phyloP scores from a whole-genome alignment of 2,113 vertebrate genomes.

The Hydropotes inermis region DNA sequence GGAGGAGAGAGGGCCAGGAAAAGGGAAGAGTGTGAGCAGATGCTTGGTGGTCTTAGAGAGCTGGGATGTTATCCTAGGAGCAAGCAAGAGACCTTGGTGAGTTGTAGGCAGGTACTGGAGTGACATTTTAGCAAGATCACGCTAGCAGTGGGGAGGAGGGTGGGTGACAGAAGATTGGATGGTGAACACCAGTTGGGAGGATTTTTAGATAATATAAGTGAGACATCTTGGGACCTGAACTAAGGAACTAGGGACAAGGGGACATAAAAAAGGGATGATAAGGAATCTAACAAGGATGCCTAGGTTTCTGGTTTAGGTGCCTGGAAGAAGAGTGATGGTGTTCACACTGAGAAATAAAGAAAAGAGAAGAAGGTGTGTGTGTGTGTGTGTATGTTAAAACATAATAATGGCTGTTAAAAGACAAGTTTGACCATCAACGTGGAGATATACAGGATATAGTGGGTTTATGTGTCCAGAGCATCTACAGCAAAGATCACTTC shows the following conservation, averaged over 20 bases:
- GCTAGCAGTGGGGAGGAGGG: neutral
- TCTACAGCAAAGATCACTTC: neutral
- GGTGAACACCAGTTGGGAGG: neutral
- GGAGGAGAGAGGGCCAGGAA: neutral
- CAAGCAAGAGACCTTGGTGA: neutral
- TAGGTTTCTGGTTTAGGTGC: neutral
- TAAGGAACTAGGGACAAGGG: neutral
- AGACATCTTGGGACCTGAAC: neutral
- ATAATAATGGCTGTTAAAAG: neutral
- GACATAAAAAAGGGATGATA: neutral
- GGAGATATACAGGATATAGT: constrained; percentile 20
- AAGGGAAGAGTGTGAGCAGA: neutral
- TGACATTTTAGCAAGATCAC: neutral
- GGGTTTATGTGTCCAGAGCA: neutral
- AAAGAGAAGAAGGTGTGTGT: neutral
- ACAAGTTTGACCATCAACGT: neutral
- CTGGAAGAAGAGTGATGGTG: neutral
- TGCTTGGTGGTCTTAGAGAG: neutral
- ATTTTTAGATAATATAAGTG: neutral
- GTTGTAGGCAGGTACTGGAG: neutral
- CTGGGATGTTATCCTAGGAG: neutral
- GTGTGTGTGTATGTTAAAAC: neutral
- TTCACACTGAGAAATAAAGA: neutral
- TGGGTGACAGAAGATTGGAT: neutral
- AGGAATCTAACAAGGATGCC: neutral